Evolutionary conservation across 2,797 vertebrate genomes (phyloP).

Genomic region (Anomalospiza imberbis): DNA sequence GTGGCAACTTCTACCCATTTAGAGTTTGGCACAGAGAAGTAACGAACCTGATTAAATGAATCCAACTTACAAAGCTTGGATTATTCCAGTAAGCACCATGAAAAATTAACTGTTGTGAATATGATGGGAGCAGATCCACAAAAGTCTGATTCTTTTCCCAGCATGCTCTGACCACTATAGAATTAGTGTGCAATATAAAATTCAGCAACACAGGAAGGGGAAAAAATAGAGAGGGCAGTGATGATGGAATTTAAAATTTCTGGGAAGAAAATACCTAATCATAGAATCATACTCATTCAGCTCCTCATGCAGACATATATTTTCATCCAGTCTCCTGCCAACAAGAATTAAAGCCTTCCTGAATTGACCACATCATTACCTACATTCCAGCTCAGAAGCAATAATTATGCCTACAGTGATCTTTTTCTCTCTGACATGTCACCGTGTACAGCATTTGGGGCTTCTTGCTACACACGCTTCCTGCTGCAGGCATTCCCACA

Average conservation of each 20-base stretch:
- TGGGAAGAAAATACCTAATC: not conserved
- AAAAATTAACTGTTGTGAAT: not conserved
- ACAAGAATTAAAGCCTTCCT: not conserved
- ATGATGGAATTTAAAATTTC: not conserved
- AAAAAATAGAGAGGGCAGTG: accelerated
- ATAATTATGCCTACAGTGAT: not conserved
- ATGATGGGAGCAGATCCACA: not conserved
- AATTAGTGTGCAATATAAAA: not conserved
- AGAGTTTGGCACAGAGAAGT: not conserved
- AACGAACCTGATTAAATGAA: not conserved
- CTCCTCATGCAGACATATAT: not conserved
- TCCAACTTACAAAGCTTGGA: not conserved
- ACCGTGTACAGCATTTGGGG: not conserved
- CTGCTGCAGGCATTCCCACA: not conserved
- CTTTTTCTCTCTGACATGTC: not conserved
- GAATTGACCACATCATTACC: not conserved
- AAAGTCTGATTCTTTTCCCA: not conserved
- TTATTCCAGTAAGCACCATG: not conserved
- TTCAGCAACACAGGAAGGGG: not conserved
- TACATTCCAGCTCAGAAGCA: not conserved
- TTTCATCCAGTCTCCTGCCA: not conserved
- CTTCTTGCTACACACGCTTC: not conserved
- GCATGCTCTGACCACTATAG: not conserved
- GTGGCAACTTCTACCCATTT: not conserved
- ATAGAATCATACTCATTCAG: not conserved